Evolutionary conservation across 1,140 invertebrate species (phyloP).

Genomic region (Temnothorax nylanderi): DNA sequence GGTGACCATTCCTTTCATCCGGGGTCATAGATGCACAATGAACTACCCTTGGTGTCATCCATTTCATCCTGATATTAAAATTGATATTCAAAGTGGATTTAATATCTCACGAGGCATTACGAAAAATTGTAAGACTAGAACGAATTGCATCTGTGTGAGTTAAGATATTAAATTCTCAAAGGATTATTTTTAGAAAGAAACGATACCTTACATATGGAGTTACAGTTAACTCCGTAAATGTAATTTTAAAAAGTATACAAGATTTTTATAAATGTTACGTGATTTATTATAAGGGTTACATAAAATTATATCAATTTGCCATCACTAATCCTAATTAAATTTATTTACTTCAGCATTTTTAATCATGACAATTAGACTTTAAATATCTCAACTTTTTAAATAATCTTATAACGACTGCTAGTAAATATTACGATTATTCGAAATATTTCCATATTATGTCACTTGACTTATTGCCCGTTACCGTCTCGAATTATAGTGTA

Average conservation of each 20-base stretch:
- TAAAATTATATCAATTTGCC: background rate
- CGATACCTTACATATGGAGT: background rate
- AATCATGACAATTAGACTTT: background rate
- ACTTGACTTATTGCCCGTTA: background rate
- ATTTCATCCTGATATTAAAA: slow-evolving; percentile 12
- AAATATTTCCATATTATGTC: slow-evolving; percentile 39
- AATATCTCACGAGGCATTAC: slow-evolving; percentile 6
- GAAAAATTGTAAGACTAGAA: background rate
- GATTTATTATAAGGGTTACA: background rate
- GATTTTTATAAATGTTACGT: background rate
- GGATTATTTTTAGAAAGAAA: background rate
- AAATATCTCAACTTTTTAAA: background rate
- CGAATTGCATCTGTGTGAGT: background rate
- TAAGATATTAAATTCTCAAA: background rate
- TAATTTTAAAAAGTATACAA: background rate
- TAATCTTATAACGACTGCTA: background rate
- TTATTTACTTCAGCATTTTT: background rate
- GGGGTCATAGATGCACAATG: slow-evolving; percentile 20
- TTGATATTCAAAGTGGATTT: background rate
- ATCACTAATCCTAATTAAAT: background rate
- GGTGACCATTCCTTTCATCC: slow-evolving; percentile 42
- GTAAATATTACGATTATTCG: background rate
- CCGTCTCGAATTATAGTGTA: background rate
- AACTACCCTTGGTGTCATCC: background rate
- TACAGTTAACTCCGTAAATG: background rate